Base-by-base conservation (phyloP, 2,113 vertebrate species). In the Stigmatopora nigra region DNA sequence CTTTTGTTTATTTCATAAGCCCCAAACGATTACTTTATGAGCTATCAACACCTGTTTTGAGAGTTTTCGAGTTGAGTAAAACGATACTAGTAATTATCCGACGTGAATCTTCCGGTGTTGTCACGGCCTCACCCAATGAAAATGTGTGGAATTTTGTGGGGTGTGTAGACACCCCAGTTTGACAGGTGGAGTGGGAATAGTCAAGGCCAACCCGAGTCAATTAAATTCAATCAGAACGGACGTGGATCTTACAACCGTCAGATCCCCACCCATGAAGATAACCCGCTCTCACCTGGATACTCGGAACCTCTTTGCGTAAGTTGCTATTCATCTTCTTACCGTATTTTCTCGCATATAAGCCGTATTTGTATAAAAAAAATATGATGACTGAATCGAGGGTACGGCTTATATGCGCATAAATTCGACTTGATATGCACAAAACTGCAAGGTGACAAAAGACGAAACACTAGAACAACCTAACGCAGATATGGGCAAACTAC, bases 281-380 rank as follows among this genome's bases (percentile, higher is more conserved):
- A 92, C 35, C 71, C 78, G 1, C 49, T 89, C 20, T 90, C 89
- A 35, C 87, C 91, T 0, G 92, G 90, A 59, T 91, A 92, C 41
- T 57, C 87, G 0, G 90, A 92, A 61, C 91, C 92, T n/a, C 81
- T 87, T n/a, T 90, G 87, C 0, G 96, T 97, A 82, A 94, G 95
- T 80, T 35, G 3, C 48, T 6, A 56, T 14, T 22, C 19, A 49
- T 73, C 53, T 70, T 72, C 61, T 7, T 7, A 41, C 6, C 38
- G 38, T 41, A 41, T 41, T 41, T 41, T 31, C 25, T 31, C 25
- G 25, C 25, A 31, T 31, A 31, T 31, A 31, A 31, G 25, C 6
- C 38, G 38, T 41, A 41, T 41, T 41, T 41, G 38, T 41, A 41
- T 2, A 1, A 2, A 31, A 31, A 31, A 31, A 31, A 31, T n/a